Evolutionary conservation across 2,113 vertebrate species (phyloP), one percentile per base, ranked within the genome.

Genomic region (Caloenas nicobarica): DNA sequence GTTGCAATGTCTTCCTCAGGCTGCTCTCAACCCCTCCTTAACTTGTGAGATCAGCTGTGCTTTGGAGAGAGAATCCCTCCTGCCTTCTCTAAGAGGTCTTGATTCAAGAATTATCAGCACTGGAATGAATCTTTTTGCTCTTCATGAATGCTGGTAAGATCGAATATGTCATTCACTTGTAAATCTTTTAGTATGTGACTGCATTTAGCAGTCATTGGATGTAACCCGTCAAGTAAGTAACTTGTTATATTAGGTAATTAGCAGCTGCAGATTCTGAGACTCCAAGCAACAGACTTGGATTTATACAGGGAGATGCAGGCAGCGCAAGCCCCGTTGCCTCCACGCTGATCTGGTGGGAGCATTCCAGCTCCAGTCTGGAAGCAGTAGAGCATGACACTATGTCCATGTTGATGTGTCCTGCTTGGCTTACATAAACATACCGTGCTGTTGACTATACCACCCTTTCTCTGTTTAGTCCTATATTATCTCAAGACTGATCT

Each of bases 301-400:
- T 83, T 80, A 22, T 26, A 11, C 3, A 50, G 4, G 16, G 4
- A 17, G 22, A 10, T 50, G 9, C 25, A 62, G 8, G 46, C 18
- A 61, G 33, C 22, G 3, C 4, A 62, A 18, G 23, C 17, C 7
- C 13, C 82, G 10, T 60, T 81, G 42, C 19, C 53, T 50, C 15
- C 8, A 6, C 0, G 0, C 7, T 0, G 5, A 13, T 22, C 5
- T 17, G 25, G 2, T 12, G 46, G 58, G 33, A 60, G 38, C 4
- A 51, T 29, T 29, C 23, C 29, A 83, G 33, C 34, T 81, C 33
- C 21, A 33, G 19, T 5, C 19, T 53, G 34, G 19, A 60, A 71
- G 40, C 40, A 68, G 58, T 7, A 71, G 56, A 62, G 11, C 11
- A n/a, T 8, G 21, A 29, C 4, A 2, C 7, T 50, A 3, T 33